These are phyloP conservation scores for Phalacrocorax carbo DNA, from an alignment of 2,113 vertebrate genomes.

Conservation along the genomic window DNA sequence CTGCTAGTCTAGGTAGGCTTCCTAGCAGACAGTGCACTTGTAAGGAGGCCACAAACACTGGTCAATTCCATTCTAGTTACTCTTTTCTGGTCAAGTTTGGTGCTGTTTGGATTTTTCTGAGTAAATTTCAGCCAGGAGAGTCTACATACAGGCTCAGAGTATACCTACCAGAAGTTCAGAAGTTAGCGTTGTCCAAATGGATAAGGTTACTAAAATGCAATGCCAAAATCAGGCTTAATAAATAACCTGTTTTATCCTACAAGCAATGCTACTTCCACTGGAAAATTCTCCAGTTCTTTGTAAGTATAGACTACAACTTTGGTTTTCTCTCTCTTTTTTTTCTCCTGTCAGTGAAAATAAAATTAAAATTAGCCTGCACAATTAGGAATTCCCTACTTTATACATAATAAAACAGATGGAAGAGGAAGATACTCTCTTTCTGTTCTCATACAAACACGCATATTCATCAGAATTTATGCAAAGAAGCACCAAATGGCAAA, in stretches of 20 bases:
- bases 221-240: neutral
- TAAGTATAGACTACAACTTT: neutral
- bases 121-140: neutral
- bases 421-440: neutral
- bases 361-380: neutral
- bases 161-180: neutral
- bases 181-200: neutral
- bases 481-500: neutral
- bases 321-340: neutral
- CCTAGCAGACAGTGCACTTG: neutral
- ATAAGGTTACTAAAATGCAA: neutral
- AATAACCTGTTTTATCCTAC: neutral
- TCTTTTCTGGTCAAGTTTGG: neutral
- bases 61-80: neutral
- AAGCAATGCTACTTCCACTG: neutral
- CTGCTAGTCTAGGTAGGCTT: neutral
- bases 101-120: neutral
- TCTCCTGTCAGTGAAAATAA: neutral
- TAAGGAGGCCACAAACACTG: neutral
- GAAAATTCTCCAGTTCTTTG: neutral
- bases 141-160: neutral
- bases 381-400: neutral
- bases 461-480: neutral
- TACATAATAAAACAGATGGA: neutral
- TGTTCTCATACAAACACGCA: neutral